phyloP scores from a whole-genome alignment of 2,797 vertebrate species.

The Aphelocoma californica region DNA sequence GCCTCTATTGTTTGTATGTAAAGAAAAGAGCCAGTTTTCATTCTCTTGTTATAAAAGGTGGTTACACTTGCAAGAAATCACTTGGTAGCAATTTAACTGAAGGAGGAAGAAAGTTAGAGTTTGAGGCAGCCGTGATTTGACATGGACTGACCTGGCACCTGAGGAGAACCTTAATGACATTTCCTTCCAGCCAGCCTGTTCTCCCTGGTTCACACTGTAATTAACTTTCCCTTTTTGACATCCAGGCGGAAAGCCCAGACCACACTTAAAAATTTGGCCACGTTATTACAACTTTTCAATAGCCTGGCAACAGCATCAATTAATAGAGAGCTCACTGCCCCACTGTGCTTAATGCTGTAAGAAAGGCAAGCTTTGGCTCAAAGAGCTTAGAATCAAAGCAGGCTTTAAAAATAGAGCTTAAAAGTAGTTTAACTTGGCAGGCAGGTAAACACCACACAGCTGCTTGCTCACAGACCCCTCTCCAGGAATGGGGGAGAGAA shows the following conservation, averaged over 20 bases:
- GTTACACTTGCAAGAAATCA: slow-evolving; percentile 5
- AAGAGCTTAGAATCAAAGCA: neutral
- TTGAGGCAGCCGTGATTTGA: slow-evolving; percentile 24
- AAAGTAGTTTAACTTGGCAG: neutral
- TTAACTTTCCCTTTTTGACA: slow-evolving; percentile 11
- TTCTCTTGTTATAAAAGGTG: neutral
- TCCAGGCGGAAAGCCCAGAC: neutral
- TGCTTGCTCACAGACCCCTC: neutral
- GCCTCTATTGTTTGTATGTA: neutral
- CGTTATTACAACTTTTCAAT: neutral
- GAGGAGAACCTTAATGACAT: neutral
- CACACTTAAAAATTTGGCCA: neutral
- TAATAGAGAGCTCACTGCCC: neutral
- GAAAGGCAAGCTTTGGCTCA: neutral
- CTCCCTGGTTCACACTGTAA: neutral
- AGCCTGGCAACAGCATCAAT: neutral
- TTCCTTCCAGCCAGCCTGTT: neutral
- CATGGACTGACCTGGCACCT: neutral
- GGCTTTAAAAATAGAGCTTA: neutral
- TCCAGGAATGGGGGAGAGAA: neutral
- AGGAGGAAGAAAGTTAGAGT: slow-evolving; percentile 21
- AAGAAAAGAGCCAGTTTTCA: neutral
- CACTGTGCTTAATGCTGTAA: neutral
- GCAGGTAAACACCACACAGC: neutral
- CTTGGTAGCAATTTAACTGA: neutral